phyloP scores from a whole-genome alignment of 2,113 vertebrate genomes.

The Gorsachius goisagi region DNA sequence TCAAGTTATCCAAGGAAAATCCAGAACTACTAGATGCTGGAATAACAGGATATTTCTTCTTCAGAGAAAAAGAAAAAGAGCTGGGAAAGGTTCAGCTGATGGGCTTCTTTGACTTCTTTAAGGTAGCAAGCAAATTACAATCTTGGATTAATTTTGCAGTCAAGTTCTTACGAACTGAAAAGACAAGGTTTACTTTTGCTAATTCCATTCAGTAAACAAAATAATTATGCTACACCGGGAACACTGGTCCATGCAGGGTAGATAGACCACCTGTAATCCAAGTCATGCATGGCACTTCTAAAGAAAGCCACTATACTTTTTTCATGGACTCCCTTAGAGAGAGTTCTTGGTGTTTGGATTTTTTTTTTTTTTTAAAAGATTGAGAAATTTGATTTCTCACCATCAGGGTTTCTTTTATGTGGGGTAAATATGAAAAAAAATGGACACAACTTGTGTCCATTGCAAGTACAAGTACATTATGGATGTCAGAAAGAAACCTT shows the following conservation, averaged over 20 bases:
- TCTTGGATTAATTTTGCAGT: background rate
- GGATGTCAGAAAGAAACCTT: background rate
- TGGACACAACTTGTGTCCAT: background rate
- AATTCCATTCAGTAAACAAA: background rate
- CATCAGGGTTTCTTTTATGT: background rate
- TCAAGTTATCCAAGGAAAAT: constrained; percentile 81
- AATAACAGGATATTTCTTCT: constrained; percentile 96
- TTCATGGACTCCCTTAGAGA: background rate
- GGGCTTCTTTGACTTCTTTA: constrained; percentile 96
- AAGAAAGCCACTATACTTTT: background rate
- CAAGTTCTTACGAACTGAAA: background rate
- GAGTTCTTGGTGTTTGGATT: background rate
- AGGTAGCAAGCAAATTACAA: constrained; percentile 74
- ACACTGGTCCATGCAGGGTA: background rate
- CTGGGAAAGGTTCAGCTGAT: constrained; percentile 85
- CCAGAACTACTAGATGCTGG: constrained; percentile 90
- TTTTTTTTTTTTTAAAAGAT: background rate
- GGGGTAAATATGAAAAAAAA: background rate
- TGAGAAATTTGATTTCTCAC: background rate
- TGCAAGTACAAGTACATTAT: background rate
- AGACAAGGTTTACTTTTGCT: background rate
- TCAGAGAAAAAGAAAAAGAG: constrained; percentile 87
- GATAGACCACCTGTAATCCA: background rate
- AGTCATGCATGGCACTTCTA: background rate
- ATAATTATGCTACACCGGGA: background rate